Evolutionary conservation across 2,797 vertebrate species (phyloP).

Genomic region (Semaprochilodus insignis): DNA sequence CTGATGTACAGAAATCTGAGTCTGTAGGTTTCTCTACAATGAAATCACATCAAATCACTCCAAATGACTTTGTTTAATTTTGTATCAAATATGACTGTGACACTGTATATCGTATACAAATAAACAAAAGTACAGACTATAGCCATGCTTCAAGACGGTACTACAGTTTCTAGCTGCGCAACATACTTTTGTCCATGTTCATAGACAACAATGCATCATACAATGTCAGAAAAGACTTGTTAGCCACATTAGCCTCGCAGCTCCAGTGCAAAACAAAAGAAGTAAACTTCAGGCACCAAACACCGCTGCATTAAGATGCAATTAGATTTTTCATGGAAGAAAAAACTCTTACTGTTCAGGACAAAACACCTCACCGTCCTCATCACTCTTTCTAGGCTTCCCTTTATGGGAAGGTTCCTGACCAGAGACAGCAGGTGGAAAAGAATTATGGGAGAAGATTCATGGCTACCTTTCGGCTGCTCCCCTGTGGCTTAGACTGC

Average conservation of each 20-base stretch:
- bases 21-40: too few species aligned
- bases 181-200: too few species aligned
- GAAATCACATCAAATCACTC: too few species aligned
- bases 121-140: too few species aligned
- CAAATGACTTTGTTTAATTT: too few species aligned
- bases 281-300: not conserved
- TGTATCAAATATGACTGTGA: too few species aligned
- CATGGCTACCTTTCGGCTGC: constrained; percentile 37
- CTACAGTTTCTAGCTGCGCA: too few species aligned
- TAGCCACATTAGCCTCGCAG: not conserved
- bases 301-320: not conserved
- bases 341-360: not conserved
- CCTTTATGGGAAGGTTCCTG: constrained; percentile 7
- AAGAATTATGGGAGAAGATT: constrained; percentile 44
- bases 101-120: too few species aligned
- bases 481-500: constrained; percentile 24
- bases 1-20: too few species aligned
- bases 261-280: not conserved
- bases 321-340: not conserved
- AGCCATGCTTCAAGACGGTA: too few species aligned
- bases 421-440: constrained; percentile 10
- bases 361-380: not conserved
- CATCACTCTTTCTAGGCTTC: constrained; percentile 5
- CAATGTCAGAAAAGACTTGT: not conserved
- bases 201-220: too few species aligned